Percentiles rank a stretch among this genome's conserved stretches.
Evolutionary conservation across 2,797 vertebrate genomes (phyloP).

Genomic region (Caiman crocodilus): DNA sequence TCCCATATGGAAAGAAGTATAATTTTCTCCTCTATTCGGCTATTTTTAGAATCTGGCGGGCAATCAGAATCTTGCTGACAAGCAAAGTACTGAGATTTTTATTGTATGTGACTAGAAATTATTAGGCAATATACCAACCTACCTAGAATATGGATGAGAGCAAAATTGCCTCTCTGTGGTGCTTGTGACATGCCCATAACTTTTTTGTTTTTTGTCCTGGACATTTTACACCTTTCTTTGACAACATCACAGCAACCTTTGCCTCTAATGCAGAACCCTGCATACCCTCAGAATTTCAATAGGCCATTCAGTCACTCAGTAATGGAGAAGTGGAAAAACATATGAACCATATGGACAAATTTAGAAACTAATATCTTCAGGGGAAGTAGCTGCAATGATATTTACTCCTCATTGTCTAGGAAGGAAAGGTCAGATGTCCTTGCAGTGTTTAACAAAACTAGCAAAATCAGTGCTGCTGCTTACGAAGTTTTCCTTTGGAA

Average conservation of each 20-base stretch:
- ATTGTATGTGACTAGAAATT: not conserved
- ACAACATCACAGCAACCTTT: not conserved
- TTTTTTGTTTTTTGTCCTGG: not conserved
- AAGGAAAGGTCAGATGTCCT: not conserved
- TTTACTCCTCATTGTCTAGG: not conserved
- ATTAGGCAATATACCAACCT: not conserved
- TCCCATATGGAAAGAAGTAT: not conserved
- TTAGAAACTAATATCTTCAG: not conserved
- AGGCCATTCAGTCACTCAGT: not conserved
- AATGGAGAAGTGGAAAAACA: accelerated
- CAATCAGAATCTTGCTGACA: not conserved
- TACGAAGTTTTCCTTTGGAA: not conserved
- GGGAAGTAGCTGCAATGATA: not conserved
- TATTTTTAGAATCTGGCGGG: not conserved
- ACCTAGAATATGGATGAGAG: not conserved
- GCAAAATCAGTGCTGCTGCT: not conserved
- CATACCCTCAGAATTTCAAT: not conserved
- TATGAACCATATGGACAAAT: not conserved
- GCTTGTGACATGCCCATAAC: not conserved
- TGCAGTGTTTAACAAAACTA: not conserved
- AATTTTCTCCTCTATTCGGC: not conserved
- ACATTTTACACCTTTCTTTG: not conserved
- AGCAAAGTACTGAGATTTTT: not conserved
- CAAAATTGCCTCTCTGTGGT: not conserved
- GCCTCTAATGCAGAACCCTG: not conserved